These are phyloP conservation scores for Julus scandinavius DNA, from an alignment of 2,888 invertebrate genomes.

Conservation along the genomic window DNA sequence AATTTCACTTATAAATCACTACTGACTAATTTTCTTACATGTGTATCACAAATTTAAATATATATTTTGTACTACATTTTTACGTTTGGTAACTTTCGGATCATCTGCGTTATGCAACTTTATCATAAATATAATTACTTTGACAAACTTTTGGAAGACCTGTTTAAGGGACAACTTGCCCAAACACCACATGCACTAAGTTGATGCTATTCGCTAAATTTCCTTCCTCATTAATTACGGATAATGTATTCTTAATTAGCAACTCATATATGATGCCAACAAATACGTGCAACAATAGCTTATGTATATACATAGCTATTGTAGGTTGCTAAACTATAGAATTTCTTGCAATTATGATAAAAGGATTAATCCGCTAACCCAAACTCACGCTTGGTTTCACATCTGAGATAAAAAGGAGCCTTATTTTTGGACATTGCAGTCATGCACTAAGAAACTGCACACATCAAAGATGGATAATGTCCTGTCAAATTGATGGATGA, in stretches of 20 bases:
- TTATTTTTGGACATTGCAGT: conserved; percentile 34
- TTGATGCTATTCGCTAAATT: background rate
- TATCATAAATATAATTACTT: no score
- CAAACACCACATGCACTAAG: no score
- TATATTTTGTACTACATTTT: no score
- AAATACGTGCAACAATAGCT: conserved; percentile 26
- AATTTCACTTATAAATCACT: conserved; percentile 6
- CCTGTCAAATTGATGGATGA: conserved; percentile 38
- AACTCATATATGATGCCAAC: background rate
- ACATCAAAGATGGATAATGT: conserved; percentile 38
- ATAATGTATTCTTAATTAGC: background rate
- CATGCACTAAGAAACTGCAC: conserved; percentile 29
- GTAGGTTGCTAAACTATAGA: background rate
- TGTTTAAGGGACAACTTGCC: no score
- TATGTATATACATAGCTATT: background rate
- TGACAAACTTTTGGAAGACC: no score
- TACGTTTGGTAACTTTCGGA: no score
- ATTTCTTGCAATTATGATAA: conserved; percentile 34
- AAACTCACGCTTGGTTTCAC: conserved; percentile 23
- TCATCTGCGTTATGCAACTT: no score
- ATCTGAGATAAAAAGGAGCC: conserved; percentile 8
- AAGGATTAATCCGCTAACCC: conserved; percentile 39
- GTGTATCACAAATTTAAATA: background rate
- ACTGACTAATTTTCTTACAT: background rate
- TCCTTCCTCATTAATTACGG: conserved; percentile 15